These are phyloP conservation scores for Biston betularia DNA, from an alignment of 2,888 invertebrate genomes.

Conservation along the genomic window DNA sequence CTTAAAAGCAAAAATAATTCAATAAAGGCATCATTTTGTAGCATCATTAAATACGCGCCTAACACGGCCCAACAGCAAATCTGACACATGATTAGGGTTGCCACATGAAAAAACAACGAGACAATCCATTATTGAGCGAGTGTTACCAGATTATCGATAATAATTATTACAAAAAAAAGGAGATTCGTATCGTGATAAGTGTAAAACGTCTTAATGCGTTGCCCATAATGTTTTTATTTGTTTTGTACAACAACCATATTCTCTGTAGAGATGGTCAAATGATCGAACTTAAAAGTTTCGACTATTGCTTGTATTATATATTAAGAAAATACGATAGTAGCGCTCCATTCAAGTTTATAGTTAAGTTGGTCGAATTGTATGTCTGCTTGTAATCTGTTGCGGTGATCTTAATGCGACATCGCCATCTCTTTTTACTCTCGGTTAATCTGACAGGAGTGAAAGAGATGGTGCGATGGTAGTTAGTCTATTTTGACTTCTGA, in stretches of 20 bases:
- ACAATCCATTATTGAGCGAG: constrained; percentile 79
- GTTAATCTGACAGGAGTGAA: constrained; percentile 47
- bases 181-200: constrained; percentile 67
- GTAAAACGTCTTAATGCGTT: constrained; percentile 83
- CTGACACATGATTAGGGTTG: constrained; percentile 85
- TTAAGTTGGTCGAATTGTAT: not conserved
- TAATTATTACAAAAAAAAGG: constrained; percentile 76
- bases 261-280: not conserved
- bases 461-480: constrained; percentile 51
- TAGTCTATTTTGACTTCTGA: constrained; percentile 71
- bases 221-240: constrained; percentile 82
- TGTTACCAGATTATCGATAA: constrained; percentile 86
- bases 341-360: not conserved
- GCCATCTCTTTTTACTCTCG: constrained; percentile 57
- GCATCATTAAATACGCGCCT: constrained; percentile 73
- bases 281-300: not conserved
- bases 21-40: constrained; percentile 71
- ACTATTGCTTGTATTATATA: not conserved
- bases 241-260: constrained; percentile 60
- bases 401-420: constrained; percentile 71
- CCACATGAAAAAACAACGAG: constrained; percentile 76
- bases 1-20: constrained; percentile 64
- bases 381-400: constrained; percentile 61
- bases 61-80: constrained; percentile 67
- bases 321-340: not conserved